Base-by-base conservation (phyloP, 2,113 vertebrate species). In the Myotis yumanensis region DNA sequence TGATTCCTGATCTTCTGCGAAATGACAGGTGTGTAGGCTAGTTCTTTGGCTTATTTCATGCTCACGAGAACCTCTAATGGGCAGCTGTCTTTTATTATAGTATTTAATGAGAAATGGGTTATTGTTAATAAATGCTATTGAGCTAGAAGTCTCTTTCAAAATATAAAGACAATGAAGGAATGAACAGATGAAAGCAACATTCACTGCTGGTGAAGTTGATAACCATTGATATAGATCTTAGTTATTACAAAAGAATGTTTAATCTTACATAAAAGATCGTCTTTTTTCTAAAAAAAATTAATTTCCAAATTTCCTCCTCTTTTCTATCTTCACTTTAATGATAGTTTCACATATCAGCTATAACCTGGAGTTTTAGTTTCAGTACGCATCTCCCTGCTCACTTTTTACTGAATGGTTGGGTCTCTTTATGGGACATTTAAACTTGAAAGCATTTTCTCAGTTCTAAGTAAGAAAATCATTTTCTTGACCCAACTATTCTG, bases 391-490 rank as follows among this genome's bases (percentile, higher is more conserved):
- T 90, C 25, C 43, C 15, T 37, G 28, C 48, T 97, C 30, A 68
- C 35, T 37, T 95, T 91, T 80, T 46, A 83, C 37, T 93, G 35
- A 84, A 48, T 46, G 4, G 51, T 52, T 83, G 32, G 32, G 48
- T 88, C 46, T 46, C 35, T 90, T 64, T 71, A 84, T 17, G 16
- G n/a, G n/a, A 92, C 66, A 64, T 94, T 76, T 43, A 93, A 73
- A 91, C 4, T 57, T 46, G 16, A 93, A 64, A 91, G 46, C 11
- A 95, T 76, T 94, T 95, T 80, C 62, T 66, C 64, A 75, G 0
- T 71, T 90, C 77, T 86, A 89, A 87, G 40, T 22, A 86, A 89
- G 59, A 91, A 86, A 73, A 90, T 83, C 10, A 82, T 95, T 95
- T 95, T 92, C 89, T 82, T 90, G 59, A 85, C 46, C 11, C 32